Evolutionary conservation across 2,888 invertebrate genomes (phyloP), one percentile per base, ranked within the genome.

Genomic region (Agrypnus murinus): DNA sequence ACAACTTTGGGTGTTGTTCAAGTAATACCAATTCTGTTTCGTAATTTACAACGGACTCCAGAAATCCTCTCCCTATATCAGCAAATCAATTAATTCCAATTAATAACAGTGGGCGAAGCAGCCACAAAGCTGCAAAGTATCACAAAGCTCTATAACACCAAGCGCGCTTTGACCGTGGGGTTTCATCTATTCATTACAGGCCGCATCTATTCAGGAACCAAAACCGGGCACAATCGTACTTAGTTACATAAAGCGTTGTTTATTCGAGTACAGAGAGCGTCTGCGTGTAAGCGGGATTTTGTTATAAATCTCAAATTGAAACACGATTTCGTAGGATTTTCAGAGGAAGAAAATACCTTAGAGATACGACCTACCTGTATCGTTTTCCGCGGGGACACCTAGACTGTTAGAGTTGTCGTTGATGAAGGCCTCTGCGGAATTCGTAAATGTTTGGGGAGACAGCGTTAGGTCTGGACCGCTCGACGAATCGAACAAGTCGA

Each of bases 391-490:
- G 59, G 89, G 88, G 79, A 89, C 89, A 64, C 89, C 89, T 76
- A 90, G 85, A 84, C 89, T 89, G 85, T 90, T 89, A 77, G 89
- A 89, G 86, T 89, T 89, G 87, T 90, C 89, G 84, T 89, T 89
- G 86, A 89, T 89, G 83, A 89, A 89, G 85, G 89, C 89, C 85
- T 89, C 89, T 74, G 89, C 87, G 79, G 89, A 88, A 81, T 89
- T 89, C 79, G 89, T 89, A 83, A 89, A 89, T 69, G 89, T 89
- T 84, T 89, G 89, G 75, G 90, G 90, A 73, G 89, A 89, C 80
- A 90, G 83, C 76, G 89, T 90, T 79, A 90, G 86, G 83, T 90
- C 90, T 77, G 89, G 89, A 72, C 89, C 89, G 79, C 89, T 89
- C 72, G 85, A 86, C 77, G 89, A 89, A 84, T 89, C 90, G 84